Evolutionary conservation across 2,113 vertebrate genomes (phyloP).

Genomic region (Xiphophorus hellerii): DNA sequence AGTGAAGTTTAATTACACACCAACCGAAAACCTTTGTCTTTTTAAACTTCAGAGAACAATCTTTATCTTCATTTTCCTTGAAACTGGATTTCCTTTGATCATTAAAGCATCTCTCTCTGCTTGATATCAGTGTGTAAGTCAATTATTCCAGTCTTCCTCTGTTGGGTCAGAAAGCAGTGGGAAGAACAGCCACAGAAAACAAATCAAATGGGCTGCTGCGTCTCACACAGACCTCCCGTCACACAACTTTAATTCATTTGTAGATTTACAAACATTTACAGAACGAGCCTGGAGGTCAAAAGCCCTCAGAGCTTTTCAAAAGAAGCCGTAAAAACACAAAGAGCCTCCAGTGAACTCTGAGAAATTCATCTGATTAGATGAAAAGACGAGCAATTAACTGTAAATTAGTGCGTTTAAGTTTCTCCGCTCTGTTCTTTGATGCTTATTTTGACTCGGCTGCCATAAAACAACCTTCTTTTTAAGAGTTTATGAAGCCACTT

Average conservation of each 20-base stretch:
- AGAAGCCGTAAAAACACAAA: background rate
- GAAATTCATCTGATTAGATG: background rate
- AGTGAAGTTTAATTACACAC: background rate
- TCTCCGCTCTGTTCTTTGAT: background rate
- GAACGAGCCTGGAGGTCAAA: background rate
- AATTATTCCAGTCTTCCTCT: background rate
- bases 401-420: background rate
- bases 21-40: background rate
- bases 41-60: background rate
- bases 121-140: background rate
- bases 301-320: background rate
- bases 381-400: background rate
- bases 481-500: too few species aligned
- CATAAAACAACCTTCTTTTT: background rate
- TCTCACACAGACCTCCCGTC: background rate
- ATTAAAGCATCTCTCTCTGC: background rate
- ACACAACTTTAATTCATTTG: background rate
- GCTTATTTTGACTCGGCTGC: background rate
- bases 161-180: background rate
- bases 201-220: background rate
- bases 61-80: background rate
- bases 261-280: background rate
- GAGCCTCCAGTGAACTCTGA: background rate
- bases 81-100: slow-evolving; percentile 1
- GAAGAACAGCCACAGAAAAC: background rate